Evolutionary conservation across 2,113 vertebrate genomes (phyloP), one percentile per base, ranked within the genome.

Genomic region (Phocoena sinus): DNA sequence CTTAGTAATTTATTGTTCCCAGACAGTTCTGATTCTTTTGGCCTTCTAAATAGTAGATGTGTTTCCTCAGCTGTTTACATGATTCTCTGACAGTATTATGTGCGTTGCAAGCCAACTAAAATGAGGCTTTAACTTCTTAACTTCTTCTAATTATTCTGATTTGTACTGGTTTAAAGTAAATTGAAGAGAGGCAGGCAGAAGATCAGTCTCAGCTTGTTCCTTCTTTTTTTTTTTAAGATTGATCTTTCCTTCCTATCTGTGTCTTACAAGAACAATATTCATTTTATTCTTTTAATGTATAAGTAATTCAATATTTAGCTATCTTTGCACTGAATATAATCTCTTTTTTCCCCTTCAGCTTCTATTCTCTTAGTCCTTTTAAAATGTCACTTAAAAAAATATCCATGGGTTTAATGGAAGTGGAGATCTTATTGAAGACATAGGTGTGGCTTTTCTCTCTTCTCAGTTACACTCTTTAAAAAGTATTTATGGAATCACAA

Each of bases 111-210:
- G 62, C 50, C 91, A 94, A 56, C 68, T 93, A 65, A 89, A 70
- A 77, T 79, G 73, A 71, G 18, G 8, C 65, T 96, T 95, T 91
- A 79, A 36, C 76, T 81, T 94, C 81, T 96, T 95, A 93, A 41
- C 50, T 60, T 90, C 31, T 65, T 96, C 73, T 96, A 95, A 96
- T 97, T 93, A 95, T 93, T 97, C 89, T 93, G 89, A 97, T 93
- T 96, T 97, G 41, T 92, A 94, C 63, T 93, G 26, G 86, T 81
- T 97, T 97, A 91, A 96, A 95, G 92, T 94, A 94, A 92, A 90
- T 87, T 96, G 89, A 93, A 85, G 47, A 96, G 82, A 95, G 25
- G 63, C 31, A 91, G 71, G 87, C 53, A 93, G 60, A 73, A 68
- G 73, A 97, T 95, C 76, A 73, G 58, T 73, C 90, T 86, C 79